Base-by-base conservation (phyloP, 2,888 invertebrate species). In the Pandemis heparana region DNA sequence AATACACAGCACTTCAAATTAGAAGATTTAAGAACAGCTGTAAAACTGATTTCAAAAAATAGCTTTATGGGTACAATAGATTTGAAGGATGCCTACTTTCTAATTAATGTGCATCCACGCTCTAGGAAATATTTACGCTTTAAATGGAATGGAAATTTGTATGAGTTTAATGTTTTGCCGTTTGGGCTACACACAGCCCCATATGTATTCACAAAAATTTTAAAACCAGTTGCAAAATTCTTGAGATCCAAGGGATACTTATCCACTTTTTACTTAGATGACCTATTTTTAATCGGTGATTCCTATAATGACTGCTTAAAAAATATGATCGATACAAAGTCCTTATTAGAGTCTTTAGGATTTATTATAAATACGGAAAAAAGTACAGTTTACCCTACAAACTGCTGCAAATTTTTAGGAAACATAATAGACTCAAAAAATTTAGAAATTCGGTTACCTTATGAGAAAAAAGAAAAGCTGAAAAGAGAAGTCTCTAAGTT, bases 391-490 rank as follows among this genome's bases (percentile, higher is more conserved):
- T n/a, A n/a, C n/a, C n/a, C n/a, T n/a, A n/a, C n/a, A n/a, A n/a
- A n/a, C n/a, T n/a, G n/a, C n/a, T n/a, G n/a, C n/a, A 6, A 5
- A 61, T 66, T 18, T 32, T 51, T 38, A 64, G 67, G 32, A 60
- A 10, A 39, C 5, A 9, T 14, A 23, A 23, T 23, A 23, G 23
- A 23, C 2, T 23, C 23, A 1, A 23, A 23, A 23, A 23, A 2
- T 1, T 23, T 23, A 23, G 23, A 23, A 2, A 2, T 23, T 23
- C 1, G 23, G 2, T 2, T 23, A 23, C 23, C 23, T 1, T 10
- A 65, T n/a, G 66, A 75, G 8, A 70, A 75, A 73, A 67, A 59
- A 53, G n/a, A 61, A 62, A 67, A 43, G 10, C 41, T 72, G 5
- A 41, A 67, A 62, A 53, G 51, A 12, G 41, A 67, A 14, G 41